Evolutionary conservation across 2,113 vertebrate genomes (phyloP).

Genomic region (Anoplopoma fimbria): DNA sequence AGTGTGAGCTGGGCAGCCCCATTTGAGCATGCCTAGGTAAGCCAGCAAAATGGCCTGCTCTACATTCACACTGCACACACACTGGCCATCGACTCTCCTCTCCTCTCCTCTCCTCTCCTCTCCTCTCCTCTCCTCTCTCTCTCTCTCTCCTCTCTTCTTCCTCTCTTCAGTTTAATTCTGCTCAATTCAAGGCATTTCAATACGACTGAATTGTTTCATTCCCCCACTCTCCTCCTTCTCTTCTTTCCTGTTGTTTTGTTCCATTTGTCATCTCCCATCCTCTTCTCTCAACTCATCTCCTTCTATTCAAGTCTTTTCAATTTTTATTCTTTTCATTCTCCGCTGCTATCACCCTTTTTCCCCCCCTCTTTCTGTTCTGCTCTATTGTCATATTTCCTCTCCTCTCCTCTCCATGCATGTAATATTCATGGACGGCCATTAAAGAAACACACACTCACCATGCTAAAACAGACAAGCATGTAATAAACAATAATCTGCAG

Average conservation of each 20-base stretch:
- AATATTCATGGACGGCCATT: constrained; percentile 71
- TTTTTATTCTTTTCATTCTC: constrained; percentile 44
- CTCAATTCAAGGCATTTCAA: constrained; percentile 44
- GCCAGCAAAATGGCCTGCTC: constrained; percentile 57
- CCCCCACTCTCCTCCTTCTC: constrained; percentile 10
- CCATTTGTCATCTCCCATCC: constrained; percentile 62
- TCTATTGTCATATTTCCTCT: constrained; percentile 50
- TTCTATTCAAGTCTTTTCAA: constrained; percentile 59
- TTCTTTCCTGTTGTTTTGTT: constrained; percentile 44
- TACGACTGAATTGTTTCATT: constrained; percentile 59
- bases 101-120: not conserved
- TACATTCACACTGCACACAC: constrained; percentile 63
- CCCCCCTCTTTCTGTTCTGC: not conserved
- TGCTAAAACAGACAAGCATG: constrained; percentile 55
- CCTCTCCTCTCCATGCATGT: constrained; percentile 54
- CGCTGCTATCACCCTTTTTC: not conserved
- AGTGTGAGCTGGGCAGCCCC: constrained; percentile 54
- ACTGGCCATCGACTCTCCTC: constrained; percentile 21
- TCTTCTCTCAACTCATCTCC: constrained; percentile 51
- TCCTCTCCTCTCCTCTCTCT: constrained; percentile 2
- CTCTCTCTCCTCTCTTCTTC: not conserved
- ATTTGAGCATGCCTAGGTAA: constrained; percentile 59
- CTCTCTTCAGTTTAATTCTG: constrained; percentile 46
- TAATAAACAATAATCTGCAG: constrained; percentile 62
- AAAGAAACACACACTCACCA: constrained; percentile 53